These are phyloP conservation scores for Opisthograptis luteolata DNA, from an alignment of 2,888 invertebrate genomes.

Conservation along the genomic window DNA sequence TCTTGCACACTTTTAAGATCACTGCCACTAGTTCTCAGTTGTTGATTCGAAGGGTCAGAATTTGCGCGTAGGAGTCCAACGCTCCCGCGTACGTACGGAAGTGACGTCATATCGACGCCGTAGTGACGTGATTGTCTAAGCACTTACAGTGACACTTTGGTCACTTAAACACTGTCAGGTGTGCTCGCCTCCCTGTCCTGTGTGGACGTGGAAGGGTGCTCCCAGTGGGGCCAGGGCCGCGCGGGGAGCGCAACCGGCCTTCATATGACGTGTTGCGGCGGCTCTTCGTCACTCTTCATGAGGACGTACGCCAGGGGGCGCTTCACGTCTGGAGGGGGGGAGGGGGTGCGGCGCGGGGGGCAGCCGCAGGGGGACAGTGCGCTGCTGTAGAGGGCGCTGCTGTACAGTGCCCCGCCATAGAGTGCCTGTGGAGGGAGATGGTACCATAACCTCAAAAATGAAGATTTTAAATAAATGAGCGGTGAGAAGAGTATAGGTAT, in stretches of 20 bases:
- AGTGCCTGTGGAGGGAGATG: slow-evolving; percentile 58
- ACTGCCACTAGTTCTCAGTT: slow-evolving; percentile 22
- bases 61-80: too few relatives aligned
- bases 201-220: slow-evolving; percentile 76
- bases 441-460: too few relatives aligned
- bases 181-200: slow-evolving; percentile 69
- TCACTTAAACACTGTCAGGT: slow-evolving; percentile 71
- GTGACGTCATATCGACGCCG: background rate
- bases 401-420: slow-evolving; percentile 77
- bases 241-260: slow-evolving; percentile 93
- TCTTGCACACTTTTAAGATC: slow-evolving; percentile 9
- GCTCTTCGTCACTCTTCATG: slow-evolving; percentile 86
- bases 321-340: slow-evolving; percentile 75
- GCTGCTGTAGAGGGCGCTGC: slow-evolving; percentile 75
- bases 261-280: slow-evolving; percentile 90
- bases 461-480: too few relatives aligned
- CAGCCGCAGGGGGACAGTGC: slow-evolving; percentile 77
- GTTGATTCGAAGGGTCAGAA: too few relatives aligned
- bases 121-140: background rate
- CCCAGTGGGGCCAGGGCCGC: slow-evolving; percentile 82
- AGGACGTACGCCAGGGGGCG: slow-evolving; percentile 86
- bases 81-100: too few relatives aligned
- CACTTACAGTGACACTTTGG: background rate
- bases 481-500: too few relatives aligned
- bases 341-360: slow-evolving; percentile 71